Conservation (phyloP, 92 coral and sea anemone species). For the Paramuricea clavata region DNA sequence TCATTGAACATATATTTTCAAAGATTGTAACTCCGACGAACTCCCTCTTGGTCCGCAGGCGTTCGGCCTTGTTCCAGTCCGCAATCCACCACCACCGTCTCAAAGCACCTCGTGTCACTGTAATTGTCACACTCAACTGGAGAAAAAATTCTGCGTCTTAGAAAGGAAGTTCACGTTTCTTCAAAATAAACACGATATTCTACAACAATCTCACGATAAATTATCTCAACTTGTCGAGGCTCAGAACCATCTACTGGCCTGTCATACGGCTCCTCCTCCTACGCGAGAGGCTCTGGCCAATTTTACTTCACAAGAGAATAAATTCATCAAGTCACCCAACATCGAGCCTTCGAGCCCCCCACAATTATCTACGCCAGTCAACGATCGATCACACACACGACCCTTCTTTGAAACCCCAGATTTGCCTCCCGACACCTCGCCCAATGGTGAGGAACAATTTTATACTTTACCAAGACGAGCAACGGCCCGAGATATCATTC, state of each 20-base stretch:
- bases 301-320: slow-evolving; percentile 30
- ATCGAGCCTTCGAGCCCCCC: slow-evolving; percentile 41
- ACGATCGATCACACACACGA: neutral
- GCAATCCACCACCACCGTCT: slow-evolving; percentile 59
- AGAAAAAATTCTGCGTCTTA: slow-evolving; percentile 53
- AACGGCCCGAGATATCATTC: slow-evolving; percentile 93
- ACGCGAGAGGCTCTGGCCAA: slow-evolving; percentile 23
- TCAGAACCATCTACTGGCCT: slow-evolving; percentile 89
- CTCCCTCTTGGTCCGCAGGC: slow-evolving; percentile 75
- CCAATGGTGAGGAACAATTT: neutral
- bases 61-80: slow-evolving; percentile 83
- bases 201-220: slow-evolving; percentile 91
- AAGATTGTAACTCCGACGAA: slow-evolving; percentile 3
- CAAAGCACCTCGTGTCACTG: slow-evolving; percentile 49
- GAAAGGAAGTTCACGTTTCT: slow-evolving; percentile 70
- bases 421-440: neutral
- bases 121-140: slow-evolving; percentile 63
- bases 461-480: slow-evolving; percentile 91
- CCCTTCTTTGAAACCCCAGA: slow-evolving; percentile 10
- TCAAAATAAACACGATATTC: slow-evolving; percentile 84
- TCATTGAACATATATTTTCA: neutral
- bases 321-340: slow-evolving; percentile 16
- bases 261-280: slow-evolving; percentile 72
- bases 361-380: slow-evolving; percentile 35
- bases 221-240: slow-evolving; percentile 95